These are phyloP conservation scores for Phragmatobia fuliginosa DNA, from an alignment of 2,888 invertebrate genomes.

Conservation along the genomic window DNA sequence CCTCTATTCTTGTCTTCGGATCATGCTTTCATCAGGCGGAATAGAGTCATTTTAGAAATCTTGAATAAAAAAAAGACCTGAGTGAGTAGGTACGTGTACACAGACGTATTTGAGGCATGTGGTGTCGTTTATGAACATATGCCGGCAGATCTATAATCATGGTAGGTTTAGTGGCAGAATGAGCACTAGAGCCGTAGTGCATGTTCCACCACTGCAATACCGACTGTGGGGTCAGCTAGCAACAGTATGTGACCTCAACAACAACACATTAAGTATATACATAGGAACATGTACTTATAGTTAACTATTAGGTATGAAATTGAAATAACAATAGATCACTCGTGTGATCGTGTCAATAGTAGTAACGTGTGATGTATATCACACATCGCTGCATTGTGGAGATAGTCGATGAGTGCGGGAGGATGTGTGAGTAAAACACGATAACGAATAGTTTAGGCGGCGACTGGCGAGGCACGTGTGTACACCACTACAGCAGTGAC, in stretches of 20 bases:
- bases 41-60: too few relatives aligned
- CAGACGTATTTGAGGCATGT: not conserved
- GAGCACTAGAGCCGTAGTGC: not conserved
- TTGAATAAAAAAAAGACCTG: too few relatives aligned
- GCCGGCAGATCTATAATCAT: not conserved
- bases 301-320: not conserved
- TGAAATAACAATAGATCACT: not conserved
- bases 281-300: too few relatives aligned
- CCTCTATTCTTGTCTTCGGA: too few relatives aligned
- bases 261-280: not conserved
- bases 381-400: not conserved
- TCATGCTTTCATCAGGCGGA: too few relatives aligned
- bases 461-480: too few relatives aligned
- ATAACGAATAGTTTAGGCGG: not conserved
- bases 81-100: not conserved
- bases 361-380: not conserved
- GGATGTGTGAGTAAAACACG: not conserved
- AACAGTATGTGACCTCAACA: not conserved
- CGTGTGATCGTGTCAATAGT: not conserved
- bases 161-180: not conserved
- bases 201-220: too few relatives aligned
- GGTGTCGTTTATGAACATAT: too few relatives aligned
- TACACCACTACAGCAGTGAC: too few relatives aligned
- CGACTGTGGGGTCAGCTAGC: not conserved
- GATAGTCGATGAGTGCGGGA: not conserved